Percentiles rank a stretch among this genome's conserved stretches.
Evolutionary conservation across 1,140 invertebrate species (phyloP).

Genomic region (Potamilus streckersoni): DNA sequence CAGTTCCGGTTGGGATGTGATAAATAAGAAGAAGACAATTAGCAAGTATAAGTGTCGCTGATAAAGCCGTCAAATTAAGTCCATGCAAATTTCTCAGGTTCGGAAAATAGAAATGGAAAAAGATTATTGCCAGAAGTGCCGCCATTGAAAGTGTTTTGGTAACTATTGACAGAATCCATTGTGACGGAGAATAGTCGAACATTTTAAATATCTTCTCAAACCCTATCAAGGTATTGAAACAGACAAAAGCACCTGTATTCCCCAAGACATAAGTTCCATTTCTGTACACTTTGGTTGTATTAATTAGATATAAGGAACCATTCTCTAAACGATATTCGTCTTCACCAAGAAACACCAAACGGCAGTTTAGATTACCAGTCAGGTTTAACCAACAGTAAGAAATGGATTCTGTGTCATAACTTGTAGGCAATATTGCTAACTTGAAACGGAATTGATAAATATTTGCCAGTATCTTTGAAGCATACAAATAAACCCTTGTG

Average conservation of each 20-base stretch:
- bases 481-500: no score
- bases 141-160: conserved; percentile 8
- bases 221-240: background rate
- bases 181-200: background rate
- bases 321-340: no score
- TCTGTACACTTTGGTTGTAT: no score
- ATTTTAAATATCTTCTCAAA: conserved; percentile 3
- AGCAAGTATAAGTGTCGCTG: background rate
- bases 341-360: no score
- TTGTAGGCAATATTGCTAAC: no score
- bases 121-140: background rate
- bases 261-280: no score
- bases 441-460: no score
- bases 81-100: conserved; percentile 16
- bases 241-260: conserved; percentile 4
- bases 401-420: no score
- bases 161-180: conserved; percentile 3
- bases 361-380: no score
- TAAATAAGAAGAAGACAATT: conserved; percentile 15
- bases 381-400: no score
- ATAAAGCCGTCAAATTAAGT: conserved; percentile 12
- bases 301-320: no score
- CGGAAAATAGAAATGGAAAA: background rate
- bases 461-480: no score
- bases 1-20: background rate